Conservation (phyloP, 2,888 invertebrate genomes). For the Mesoligia furuncula region DNA sequence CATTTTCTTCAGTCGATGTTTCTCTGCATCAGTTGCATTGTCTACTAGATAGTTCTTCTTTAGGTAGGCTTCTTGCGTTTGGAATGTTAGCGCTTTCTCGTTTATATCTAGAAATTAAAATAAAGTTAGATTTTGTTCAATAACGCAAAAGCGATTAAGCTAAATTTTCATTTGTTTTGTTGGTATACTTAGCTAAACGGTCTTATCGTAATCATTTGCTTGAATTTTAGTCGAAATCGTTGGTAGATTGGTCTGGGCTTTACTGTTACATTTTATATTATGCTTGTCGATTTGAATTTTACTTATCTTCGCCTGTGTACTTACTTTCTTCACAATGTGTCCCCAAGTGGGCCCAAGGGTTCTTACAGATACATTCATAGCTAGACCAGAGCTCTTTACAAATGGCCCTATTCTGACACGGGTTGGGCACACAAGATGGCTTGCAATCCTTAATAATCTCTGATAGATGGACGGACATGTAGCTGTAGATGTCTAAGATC, state of each 20-base stretch:
- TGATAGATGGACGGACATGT: constrained; percentile 97
- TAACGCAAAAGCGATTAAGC: not conserved
- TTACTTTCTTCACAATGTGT: constrained; percentile 97
- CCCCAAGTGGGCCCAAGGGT: constrained; percentile 98
- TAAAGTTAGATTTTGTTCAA: not conserved
- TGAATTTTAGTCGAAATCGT: not conserved
- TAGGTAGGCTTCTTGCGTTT: constrained; percentile 94
- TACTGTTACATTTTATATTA: not conserved
- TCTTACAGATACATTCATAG: constrained; percentile 97
- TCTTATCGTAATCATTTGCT: not conserved
- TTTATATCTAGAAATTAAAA: constrained; percentile 94
- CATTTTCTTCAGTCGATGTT: constrained; percentile 93
- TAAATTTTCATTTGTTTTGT: not conserved
- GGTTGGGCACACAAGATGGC: constrained; percentile 98
- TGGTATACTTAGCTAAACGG: not conserved
- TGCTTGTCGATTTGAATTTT: not conserved
- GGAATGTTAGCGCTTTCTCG: constrained; percentile 96
- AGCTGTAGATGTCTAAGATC: constrained; percentile 97
- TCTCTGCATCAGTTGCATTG: constrained; percentile 91
- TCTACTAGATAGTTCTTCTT: constrained; percentile 95
- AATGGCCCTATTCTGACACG: constrained; percentile 97
- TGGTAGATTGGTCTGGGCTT: not conserved
- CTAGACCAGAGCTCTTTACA: constrained; percentile 98
- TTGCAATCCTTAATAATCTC: constrained; percentile 98
- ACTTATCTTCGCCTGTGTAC: constrained; percentile 63